Evolutionary conservation across 2,888 invertebrate genomes (phyloP).

Genomic region (Orthosia gracilis): DNA sequence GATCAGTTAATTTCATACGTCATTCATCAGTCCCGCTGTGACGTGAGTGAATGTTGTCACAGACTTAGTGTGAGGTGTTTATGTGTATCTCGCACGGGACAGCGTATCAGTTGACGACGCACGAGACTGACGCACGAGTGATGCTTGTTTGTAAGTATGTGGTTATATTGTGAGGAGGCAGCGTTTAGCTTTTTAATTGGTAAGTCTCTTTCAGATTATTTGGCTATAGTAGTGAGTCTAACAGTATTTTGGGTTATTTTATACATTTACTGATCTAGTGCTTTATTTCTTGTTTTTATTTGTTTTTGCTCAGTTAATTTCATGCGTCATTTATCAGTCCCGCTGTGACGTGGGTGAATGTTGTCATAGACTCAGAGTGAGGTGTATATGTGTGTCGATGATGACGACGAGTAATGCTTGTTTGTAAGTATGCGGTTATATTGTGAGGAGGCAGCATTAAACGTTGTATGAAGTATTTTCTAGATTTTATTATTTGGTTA

Average conservation of each 20-base stretch:
- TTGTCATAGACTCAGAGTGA: conserved; percentile 10
- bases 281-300: background rate
- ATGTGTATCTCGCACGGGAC: too few species aligned
- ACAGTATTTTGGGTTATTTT: too few species aligned
- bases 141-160: background rate
- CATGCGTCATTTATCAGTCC: conserved; percentile 51
- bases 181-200: too few species aligned
- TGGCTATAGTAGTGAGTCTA: too few species aligned
- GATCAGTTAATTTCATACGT: background rate
- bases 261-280: too few species aligned
- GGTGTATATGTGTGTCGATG: background rate
- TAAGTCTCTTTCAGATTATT: too few species aligned
- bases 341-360: conserved; percentile 59
- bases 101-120: rapidly evolving
- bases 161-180: too few species aligned
- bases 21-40: conserved; percentile 56
- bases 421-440: too few species aligned
- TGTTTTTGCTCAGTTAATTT: background rate
- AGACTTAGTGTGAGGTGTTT: background rate
- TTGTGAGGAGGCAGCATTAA: background rate
- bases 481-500: too few species aligned
- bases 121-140: too few species aligned
- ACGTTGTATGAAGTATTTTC: too few species aligned
- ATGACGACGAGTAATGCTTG: background rate
- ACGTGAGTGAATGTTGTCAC: conserved; percentile 58